A percentile compares a stretch with the other conserved stretches of the same genome.
These are phyloP conservation scores for Epicauta chinensis DNA, from an alignment of 1,140 invertebrate genomes.

Conservation along the genomic window DNA sequence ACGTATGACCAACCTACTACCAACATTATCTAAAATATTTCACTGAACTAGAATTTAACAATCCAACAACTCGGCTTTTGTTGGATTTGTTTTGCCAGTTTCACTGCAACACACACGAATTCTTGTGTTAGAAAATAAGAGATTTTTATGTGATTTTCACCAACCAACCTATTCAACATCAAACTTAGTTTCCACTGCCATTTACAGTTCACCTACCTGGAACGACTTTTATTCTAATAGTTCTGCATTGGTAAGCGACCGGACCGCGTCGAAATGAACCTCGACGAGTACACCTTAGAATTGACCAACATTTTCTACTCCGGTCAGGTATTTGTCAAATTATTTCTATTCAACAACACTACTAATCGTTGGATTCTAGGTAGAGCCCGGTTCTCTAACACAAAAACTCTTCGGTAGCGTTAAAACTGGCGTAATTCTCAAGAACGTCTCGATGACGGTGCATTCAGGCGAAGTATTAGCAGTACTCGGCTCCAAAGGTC, in stretches of 20 bases:
- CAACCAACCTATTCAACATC: background rate
- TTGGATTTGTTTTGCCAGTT: too few species aligned
- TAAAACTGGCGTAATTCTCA: conserved; percentile 76
- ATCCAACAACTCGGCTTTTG: too few species aligned
- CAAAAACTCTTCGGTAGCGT: conserved; percentile 71
- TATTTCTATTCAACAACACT: background rate
- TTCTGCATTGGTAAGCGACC: too few species aligned
- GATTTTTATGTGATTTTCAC: too few species aligned
- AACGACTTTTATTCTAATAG: too few species aligned
- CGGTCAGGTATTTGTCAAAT: conserved; percentile 59
- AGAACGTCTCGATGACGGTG: conserved; percentile 85
- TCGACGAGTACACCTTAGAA: conserved; percentile 79
- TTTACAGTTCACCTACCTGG: background rate
- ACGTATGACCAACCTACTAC: too few species aligned
- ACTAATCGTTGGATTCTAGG: conserved; percentile 47
- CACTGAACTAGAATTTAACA: too few species aligned
- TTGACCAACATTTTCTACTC: conserved; percentile 84
- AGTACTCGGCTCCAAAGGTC: conserved; percentile 83
- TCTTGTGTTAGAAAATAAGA: too few species aligned
- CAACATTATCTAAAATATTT: too few species aligned
- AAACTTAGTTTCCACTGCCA: conserved; percentile 2
- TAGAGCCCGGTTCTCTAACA: conserved; percentile 70
- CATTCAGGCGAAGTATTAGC: conserved; percentile 88
- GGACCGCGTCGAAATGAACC: conserved; percentile 52
- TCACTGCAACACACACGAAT: too few species aligned